These are phyloP conservation scores for Yponomeuta plumbellus DNA, from an alignment of 2,888 invertebrate genomes.

Conservation along the genomic window DNA sequence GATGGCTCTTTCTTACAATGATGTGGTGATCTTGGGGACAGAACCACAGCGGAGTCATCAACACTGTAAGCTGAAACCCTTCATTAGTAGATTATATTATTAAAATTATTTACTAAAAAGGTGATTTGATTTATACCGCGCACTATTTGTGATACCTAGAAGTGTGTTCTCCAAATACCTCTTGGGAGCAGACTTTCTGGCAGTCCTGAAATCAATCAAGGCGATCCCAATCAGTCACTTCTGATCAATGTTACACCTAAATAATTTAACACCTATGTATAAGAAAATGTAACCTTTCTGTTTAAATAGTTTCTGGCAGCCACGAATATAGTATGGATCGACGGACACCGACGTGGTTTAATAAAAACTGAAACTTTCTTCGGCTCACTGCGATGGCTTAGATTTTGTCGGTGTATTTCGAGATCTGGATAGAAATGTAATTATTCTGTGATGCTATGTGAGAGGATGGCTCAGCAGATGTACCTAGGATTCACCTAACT, in stretches of 20 bases:
- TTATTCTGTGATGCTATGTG: constrained; percentile 13
- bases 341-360: constrained; percentile 45
- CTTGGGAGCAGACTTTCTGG: constrained; percentile 20
- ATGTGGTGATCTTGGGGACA: background rate
- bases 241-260: background rate
- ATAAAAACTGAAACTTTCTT: constrained; percentile 57
- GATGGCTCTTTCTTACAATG: background rate
- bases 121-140: constrained; percentile 26
- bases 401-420: constrained; percentile 48
- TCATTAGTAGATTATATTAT: background rate
- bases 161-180: constrained; percentile 55
- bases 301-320: constrained; percentile 41
- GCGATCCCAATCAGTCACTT: background rate
- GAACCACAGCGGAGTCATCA: background rate
- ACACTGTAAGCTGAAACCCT: background rate
- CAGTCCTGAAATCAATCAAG: background rate
- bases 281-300: constrained; percentile 40
- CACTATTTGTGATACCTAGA: constrained; percentile 53
- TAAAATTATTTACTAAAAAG: background rate
- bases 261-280: background rate
- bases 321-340: constrained; percentile 55
- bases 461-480: background rate
- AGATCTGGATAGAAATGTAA: constrained; percentile 35
- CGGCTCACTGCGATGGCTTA: constrained; percentile 36
- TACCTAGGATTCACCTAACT: constrained; percentile 34